Conservation (phyloP, 2,797 vertebrate species). For the Neosalanx taihuensis region DNA sequence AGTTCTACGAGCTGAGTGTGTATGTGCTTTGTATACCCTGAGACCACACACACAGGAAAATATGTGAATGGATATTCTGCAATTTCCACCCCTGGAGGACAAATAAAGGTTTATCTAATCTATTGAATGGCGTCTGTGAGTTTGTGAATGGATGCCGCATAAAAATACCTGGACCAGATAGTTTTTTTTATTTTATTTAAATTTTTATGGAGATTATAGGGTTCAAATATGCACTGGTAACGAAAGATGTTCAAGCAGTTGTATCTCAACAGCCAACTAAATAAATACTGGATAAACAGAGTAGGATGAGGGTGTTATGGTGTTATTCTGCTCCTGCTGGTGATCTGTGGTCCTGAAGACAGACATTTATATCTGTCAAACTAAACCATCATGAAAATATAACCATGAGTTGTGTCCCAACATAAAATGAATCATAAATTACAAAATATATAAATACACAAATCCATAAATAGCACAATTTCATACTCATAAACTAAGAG, state of each 20-base stretch:
- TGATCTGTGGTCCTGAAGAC: too few relatives aligned
- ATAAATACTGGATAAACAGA: not conserved
- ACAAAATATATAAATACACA: slow-evolving; percentile 17
- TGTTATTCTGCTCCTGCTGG: too few relatives aligned
- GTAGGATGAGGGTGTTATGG: too few relatives aligned
- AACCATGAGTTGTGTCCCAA: not conserved
- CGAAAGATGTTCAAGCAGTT: not conserved
- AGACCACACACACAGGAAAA: not conserved
- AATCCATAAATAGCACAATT: slow-evolving; percentile 12
- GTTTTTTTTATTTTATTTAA: not conserved
- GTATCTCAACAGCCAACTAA: not conserved
- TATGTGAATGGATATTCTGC: not conserved
- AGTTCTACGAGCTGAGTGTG: not conserved
- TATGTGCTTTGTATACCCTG: not conserved
- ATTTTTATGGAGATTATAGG: not conserved
- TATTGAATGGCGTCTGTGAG: too few relatives aligned
- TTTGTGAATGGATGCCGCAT: too few relatives aligned
- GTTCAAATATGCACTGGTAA: not conserved
- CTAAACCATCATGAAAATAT: not conserved
- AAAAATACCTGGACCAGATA: not conserved
- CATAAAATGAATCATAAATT: slow-evolving; percentile 12
- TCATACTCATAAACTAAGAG: slow-evolving; percentile 1
- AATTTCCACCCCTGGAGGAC: too few relatives aligned
- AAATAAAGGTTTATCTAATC: too few relatives aligned
- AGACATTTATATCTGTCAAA: too few relatives aligned